Conservation (phyloP, 2,113 vertebrate species). For the Lonchura striata region DNA sequence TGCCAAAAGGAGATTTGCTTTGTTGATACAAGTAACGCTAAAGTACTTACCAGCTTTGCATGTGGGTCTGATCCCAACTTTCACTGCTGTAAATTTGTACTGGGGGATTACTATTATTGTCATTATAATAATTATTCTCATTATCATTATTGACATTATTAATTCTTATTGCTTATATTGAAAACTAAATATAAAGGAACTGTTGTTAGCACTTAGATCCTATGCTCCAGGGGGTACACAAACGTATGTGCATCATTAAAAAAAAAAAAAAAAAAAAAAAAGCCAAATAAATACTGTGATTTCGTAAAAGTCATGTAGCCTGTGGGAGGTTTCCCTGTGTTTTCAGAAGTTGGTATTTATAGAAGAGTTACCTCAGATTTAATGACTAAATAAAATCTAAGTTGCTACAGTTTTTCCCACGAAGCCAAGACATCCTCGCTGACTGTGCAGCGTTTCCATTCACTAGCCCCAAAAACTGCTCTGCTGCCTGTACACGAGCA, state of each 20-base stretch:
- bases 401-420: background rate
- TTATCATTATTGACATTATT: background rate
- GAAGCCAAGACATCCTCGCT: background rate
- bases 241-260: fast-evolving
- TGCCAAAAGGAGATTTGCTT: constrained; percentile 41
- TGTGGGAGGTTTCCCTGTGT: background rate
- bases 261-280: no score
- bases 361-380: background rate
- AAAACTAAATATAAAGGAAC: background rate
- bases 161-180: background rate
- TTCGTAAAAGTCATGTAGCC: background rate
- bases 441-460: background rate
- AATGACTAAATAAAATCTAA: background rate
- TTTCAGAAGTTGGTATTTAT: background rate
- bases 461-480: background rate
- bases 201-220: background rate
- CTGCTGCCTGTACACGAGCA: background rate
- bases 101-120: background rate
- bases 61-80: background rate
- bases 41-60: constrained; percentile 22
- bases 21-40: constrained; percentile 13
- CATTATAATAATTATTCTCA: background rate
- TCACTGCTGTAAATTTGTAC: background rate
- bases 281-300: background rate
- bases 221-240: background rate